Evolutionary conservation across 2,797 vertebrate species (phyloP).

Genomic region (Hapalemur alaotrensis): DNA sequence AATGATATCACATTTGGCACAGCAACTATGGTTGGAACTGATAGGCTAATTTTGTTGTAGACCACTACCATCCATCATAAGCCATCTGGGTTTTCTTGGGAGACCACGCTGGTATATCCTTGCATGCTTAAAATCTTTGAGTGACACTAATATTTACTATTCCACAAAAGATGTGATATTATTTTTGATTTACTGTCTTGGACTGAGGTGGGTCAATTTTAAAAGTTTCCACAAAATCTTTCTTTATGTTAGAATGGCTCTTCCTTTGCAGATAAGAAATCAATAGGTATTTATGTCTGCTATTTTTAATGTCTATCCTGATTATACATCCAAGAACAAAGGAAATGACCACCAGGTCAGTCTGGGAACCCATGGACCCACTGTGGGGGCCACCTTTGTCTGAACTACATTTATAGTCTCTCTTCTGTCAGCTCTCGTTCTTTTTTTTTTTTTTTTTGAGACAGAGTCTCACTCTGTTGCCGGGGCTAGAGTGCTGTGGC

Average conservation of each 20-base stretch:
- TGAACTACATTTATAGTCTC: not conserved
- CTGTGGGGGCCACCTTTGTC: not conserved
- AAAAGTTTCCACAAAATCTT: not conserved
- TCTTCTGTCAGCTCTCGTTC: rapidly evolving
- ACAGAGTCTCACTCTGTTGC: too few relatives aligned
- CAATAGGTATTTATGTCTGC: not conserved
- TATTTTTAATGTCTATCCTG: not conserved
- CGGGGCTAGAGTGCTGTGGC: too few relatives aligned
- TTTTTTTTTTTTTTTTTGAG: too few relatives aligned
- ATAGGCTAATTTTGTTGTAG: not conserved
- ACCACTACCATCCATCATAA: not conserved
- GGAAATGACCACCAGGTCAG: not conserved
- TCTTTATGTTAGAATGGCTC: not conserved
- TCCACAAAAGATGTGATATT: not conserved
- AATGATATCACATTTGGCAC: not conserved
- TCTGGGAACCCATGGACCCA: not conserved
- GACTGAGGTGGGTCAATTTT: not conserved
- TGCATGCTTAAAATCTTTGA: not conserved
- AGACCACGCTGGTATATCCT: not conserved
- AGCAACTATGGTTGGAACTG: not conserved
- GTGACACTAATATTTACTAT: not conserved
- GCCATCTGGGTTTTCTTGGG: not conserved
- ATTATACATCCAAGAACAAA: not conserved
- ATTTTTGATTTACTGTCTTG: not conserved
- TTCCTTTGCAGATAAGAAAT: not conserved